Evolutionary conservation across 2,888 invertebrate species (phyloP).

Genomic region (Rhopalosiphum nymphaeae): DNA sequence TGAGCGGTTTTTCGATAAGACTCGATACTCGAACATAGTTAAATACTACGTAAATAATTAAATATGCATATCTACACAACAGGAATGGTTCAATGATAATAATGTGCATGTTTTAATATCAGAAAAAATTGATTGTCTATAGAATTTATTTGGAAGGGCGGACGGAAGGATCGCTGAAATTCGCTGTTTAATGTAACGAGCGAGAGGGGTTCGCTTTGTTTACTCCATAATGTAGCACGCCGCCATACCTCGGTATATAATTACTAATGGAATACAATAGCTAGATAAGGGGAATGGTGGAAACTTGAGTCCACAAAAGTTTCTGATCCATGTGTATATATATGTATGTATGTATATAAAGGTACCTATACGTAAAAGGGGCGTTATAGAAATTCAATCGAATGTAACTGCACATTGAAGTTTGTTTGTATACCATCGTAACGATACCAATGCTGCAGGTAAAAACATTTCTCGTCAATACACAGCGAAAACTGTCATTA

Average conservation of each 20-base stretch:
- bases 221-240: slow-evolving; percentile 8
- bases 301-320: slow-evolving; percentile 50
- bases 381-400: slow-evolving; percentile 60
- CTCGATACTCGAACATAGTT: not conserved
- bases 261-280: slow-evolving; percentile 61
- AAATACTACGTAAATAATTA: not conserved
- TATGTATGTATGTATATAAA: not conserved
- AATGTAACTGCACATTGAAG: slow-evolving; percentile 42
- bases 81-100: not conserved
- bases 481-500: slow-evolving; percentile 4
- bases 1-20: not conserved
- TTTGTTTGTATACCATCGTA: slow-evolving; percentile 27
- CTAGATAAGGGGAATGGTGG: not conserved
- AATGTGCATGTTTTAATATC: not conserved
- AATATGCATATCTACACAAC: not conserved
- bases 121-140: not conserved
- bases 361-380: not conserved
- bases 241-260: slow-evolving; percentile 34
- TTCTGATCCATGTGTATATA: slow-evolving; percentile 12
- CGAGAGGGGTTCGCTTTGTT: slow-evolving; percentile 40
- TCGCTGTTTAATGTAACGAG: slow-evolving; percentile 23
- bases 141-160: not conserved
- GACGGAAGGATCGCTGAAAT: slow-evolving; percentile 19
- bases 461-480: slow-evolving; percentile 32
- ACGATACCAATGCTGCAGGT: slow-evolving; percentile 14